Percentiles rank a stretch among this genome's conserved stretches.
These are phyloP conservation scores for Drosophila orena DNA, from an alignment of 1,140 invertebrate species.

Conservation along the genomic window DNA sequence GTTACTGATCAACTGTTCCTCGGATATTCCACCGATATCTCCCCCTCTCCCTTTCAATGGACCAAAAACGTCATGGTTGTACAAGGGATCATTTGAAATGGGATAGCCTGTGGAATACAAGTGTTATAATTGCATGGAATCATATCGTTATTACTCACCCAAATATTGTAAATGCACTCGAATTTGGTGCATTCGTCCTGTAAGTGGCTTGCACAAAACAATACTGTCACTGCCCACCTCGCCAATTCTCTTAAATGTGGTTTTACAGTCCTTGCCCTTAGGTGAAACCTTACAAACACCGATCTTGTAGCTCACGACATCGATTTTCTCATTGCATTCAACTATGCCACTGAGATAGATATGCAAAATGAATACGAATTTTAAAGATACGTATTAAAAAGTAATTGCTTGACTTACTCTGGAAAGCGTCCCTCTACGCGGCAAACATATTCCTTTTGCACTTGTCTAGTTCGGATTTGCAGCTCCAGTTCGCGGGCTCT, in stretches of 20 bases:
- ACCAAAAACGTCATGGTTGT: constrained; percentile 97
- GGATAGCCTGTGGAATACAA: constrained; percentile 87
- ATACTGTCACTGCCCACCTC: constrained; percentile 95
- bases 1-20: constrained; percentile 95
- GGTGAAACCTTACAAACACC: constrained; percentile 96
- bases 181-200: constrained; percentile 99
- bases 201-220: constrained; percentile 96
- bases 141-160: constrained; percentile 85
- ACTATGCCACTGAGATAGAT: constrained; percentile 89
- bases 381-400: background rate
- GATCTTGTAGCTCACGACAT: constrained; percentile 97
- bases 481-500: constrained; percentile 97
- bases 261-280: constrained; percentile 95
- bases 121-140: background rate
- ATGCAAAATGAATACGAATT: background rate
- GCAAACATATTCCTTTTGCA: constrained; percentile 98
- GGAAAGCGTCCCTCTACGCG: constrained; percentile 98
- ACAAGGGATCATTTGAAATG: constrained; percentile 98
- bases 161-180: constrained; percentile 99
- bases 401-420: constrained; percentile 88
- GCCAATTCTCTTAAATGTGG: constrained; percentile 94
- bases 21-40: constrained; percentile 94
- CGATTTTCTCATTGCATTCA: constrained; percentile 95
- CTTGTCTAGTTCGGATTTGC: constrained; percentile 95
- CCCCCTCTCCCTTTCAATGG: constrained; percentile 96